Conservation (phyloP, 2,888 invertebrate genomes). For the Hyppa rectilinea region DNA sequence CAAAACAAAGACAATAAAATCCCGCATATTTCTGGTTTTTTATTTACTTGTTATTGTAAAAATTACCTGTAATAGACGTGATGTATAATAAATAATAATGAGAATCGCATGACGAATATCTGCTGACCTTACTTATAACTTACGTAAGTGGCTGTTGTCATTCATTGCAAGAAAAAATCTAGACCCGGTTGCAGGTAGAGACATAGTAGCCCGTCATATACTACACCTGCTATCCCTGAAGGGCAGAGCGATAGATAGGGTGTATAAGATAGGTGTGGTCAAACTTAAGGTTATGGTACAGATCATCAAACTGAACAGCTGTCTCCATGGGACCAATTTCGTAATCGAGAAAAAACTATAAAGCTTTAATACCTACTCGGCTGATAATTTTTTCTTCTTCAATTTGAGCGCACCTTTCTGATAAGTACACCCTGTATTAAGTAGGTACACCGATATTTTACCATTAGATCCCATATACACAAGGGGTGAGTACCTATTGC, state of each 20-base stretch:
- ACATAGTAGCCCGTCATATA: constrained; percentile 8
- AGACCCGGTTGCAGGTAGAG: constrained; percentile 1
- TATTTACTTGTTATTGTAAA: constrained; percentile 26
- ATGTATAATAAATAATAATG: constrained; percentile 37
- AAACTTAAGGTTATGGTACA: no score
- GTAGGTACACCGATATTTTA: neutral
- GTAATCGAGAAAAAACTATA: no score
- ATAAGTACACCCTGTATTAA: no score
- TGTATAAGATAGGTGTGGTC: no score
- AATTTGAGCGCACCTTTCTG: no score
- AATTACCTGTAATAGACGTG: constrained; percentile 44
- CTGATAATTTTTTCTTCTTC: no score
- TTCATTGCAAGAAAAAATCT: constrained; percentile 28
- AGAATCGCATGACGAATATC: constrained; percentile 56
- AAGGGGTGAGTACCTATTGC: no score
- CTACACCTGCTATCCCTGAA: neutral
- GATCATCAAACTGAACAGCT: no score
- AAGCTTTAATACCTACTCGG: no score
- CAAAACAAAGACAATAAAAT: constrained; percentile 7
- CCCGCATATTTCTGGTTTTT: constrained; percentile 5
- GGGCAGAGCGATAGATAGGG: no score
- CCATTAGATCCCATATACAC: neutral
- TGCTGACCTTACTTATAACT: constrained; percentile 47
- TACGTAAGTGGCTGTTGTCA: constrained; percentile 41
- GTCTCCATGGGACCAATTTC: no score